Evolutionary conservation across 2,888 invertebrate genomes (phyloP), one percentile per base, ranked within the genome.

Genomic region (Phyllotreta cruciferae): DNA sequence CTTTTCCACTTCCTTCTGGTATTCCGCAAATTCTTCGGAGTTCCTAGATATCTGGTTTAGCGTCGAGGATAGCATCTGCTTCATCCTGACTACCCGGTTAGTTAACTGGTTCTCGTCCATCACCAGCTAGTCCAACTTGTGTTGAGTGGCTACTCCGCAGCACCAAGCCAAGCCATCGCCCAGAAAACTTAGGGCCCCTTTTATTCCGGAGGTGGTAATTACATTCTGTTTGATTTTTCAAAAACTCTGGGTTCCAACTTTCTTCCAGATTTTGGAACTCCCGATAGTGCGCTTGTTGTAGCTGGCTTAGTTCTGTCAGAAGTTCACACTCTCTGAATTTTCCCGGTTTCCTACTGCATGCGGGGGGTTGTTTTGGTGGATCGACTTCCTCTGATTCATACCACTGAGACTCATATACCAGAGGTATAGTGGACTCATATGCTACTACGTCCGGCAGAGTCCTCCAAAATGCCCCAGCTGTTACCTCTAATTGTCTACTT

Each of bases 111-210:
- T 45, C 37, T 67, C 62, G 11, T 50, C 41, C 38, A 47, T 42
- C 44, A 56, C 50, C 4, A 65, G 11, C 11, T 42, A 34, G 34
- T 67, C 65, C 10, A 67, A 47, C 45, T 67, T 66, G 14, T 64
- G 47, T 54, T 66, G 61, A 6, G 67, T 69, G 6, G 60, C 67
- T 11, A 69, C 63, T 5, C 67, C 63, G 42, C 66, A 69, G 50
- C 69, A 69, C 63, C 67, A 69, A 6, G 61, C 50, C 8, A 69
- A 49, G 6, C 63, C 66, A n/a, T 62, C 60, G 8, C 66, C 67
- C 50, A 66, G 36, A 42, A 65, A 63, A 50, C 60, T 62, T 49
- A 68, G 49, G 8, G 65, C 44, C 14, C 63, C 42, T n/a, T 45
- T 57, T 57, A 6, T n/a, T 11, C 35, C 44, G 3, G 1, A 7